These are phyloP conservation scores for Pseudopodoces humilis DNA, from an alignment of 2,113 vertebrate genomes.

Conservation along the genomic window DNA sequence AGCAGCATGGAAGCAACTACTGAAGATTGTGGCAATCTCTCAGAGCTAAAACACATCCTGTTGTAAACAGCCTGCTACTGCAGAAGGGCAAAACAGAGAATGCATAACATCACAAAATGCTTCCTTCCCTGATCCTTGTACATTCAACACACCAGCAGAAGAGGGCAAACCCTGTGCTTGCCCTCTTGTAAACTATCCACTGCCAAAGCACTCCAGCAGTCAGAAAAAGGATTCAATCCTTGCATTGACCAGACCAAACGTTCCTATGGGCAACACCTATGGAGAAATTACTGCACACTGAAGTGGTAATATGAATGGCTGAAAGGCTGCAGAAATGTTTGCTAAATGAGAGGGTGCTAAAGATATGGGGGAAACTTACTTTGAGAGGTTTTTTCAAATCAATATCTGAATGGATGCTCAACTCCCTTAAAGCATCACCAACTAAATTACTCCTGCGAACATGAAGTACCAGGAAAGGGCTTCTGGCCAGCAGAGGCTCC, in stretches of 20 bases:
- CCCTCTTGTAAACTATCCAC: background rate
- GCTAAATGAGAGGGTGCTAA: background rate
- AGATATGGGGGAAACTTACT: slow-evolving; percentile 70
- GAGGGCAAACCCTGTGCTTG: background rate
- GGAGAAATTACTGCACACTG: background rate
- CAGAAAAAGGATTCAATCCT: background rate
- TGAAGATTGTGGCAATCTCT: background rate
- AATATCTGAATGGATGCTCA: slow-evolving; percentile 95
- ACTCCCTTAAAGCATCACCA: slow-evolving; percentile 90
- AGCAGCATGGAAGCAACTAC: background rate
- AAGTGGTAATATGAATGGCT: background rate
- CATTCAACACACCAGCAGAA: background rate
- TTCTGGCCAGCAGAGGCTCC: slow-evolving; percentile 93
- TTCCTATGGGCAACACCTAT: background rate
- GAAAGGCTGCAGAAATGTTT: background rate
- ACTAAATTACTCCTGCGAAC: slow-evolving; percentile 92
- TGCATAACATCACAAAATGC: background rate
- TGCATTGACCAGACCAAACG: background rate
- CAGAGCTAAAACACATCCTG: background rate
- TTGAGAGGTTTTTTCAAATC: slow-evolving; percentile 97
- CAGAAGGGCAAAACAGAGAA: background rate
- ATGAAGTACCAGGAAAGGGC: slow-evolving; percentile 93
- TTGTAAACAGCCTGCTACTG: background rate
- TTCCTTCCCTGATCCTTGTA: background rate
- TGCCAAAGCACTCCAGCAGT: background rate